phyloP scores from a whole-genome alignment of 2,113 vertebrate species.

The Sitta europaea region DNA sequence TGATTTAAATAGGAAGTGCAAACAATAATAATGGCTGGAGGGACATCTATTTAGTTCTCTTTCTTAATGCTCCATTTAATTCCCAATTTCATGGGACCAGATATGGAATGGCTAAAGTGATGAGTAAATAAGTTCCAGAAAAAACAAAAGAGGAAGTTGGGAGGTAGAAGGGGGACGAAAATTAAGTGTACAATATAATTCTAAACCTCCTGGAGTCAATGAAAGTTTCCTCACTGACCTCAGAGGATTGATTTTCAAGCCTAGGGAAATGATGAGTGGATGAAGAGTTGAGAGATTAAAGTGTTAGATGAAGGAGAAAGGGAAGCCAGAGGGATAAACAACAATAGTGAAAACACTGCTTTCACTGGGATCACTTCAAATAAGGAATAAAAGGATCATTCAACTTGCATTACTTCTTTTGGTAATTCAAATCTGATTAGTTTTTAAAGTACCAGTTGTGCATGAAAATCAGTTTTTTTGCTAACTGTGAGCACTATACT shows the following conservation, averaged over 20 bases:
- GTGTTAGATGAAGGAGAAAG: conserved; percentile 40
- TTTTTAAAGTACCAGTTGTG: background rate
- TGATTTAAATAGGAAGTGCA: background rate
- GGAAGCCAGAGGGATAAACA: conserved; percentile 22
- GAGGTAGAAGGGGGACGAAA: background rate
- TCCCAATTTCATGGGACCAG: conserved; percentile 28
- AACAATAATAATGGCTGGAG: background rate
- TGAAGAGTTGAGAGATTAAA: conserved; percentile 58
- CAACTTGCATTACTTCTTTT: background rate
- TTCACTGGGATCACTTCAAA: background rate
- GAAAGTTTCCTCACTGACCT: conserved; percentile 41
- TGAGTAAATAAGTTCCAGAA: conserved; percentile 42
- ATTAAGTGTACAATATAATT: conserved; percentile 10
- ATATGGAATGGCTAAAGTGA: background rate
- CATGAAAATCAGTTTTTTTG: background rate
- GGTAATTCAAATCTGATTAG: background rate
- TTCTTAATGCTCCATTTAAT: background rate
- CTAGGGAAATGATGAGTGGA: conserved; percentile 60
- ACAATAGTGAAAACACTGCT: background rate
- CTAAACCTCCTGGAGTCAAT: conserved; percentile 27
- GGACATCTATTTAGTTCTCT: background rate
- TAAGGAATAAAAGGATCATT: background rate
- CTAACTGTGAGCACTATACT: background rate
- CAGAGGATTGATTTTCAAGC: conserved; percentile 43
- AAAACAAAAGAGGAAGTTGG: conserved; percentile 2